These are phyloP conservation scores for Stenoptilia bipunctidactyla DNA, from an alignment of 2,888 invertebrate species.

Conservation along the genomic window DNA sequence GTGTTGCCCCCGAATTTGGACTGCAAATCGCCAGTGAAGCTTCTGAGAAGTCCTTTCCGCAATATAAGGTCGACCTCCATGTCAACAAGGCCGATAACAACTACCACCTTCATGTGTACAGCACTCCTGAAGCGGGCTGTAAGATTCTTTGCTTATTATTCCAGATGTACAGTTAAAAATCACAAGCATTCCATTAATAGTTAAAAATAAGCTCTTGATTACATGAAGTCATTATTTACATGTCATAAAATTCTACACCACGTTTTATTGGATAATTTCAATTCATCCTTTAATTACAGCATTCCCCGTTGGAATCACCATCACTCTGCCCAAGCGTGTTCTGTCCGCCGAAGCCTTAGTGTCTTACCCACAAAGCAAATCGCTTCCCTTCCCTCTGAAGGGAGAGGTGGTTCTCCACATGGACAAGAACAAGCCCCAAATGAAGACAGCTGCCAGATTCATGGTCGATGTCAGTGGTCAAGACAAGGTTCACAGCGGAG, in stretches of 20 bases:
- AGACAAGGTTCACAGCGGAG: conserved; percentile 56
- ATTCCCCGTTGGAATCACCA: conserved; percentile 60
- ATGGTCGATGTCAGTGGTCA: conserved; percentile 60
- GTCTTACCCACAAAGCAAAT: conserved; percentile 48
- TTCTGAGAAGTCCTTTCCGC: conserved; percentile 68
- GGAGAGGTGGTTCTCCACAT: conserved; percentile 76
- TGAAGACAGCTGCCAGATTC: conserved; percentile 73
- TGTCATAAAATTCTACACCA: too few species aligned
- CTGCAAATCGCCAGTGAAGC: conserved; percentile 75
- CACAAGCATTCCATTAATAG: too few species aligned
- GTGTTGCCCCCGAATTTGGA: conserved; percentile 81
- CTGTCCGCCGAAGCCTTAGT: conserved; percentile 73
- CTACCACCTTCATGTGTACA: conserved; percentile 77
- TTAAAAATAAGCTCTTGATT: too few species aligned
- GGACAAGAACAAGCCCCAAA: conserved; percentile 80
- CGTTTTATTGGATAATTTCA: too few species aligned
- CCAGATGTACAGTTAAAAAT: too few species aligned
- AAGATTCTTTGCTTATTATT: too few species aligned
- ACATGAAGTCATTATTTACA: too few species aligned
- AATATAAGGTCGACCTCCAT: conserved; percentile 80
- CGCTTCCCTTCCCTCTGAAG: conserved; percentile 70
- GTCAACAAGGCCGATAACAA: conserved; percentile 79
- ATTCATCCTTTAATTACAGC: too few species aligned
- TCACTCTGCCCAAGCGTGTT: conserved; percentile 78
- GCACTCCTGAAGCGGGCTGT: conserved; percentile 75